Percentiles rank a stretch among this genome's conserved stretches.
Evolutionary conservation across 2,888 invertebrate species (phyloP).

Genomic region (Sialis lutaria): DNA sequence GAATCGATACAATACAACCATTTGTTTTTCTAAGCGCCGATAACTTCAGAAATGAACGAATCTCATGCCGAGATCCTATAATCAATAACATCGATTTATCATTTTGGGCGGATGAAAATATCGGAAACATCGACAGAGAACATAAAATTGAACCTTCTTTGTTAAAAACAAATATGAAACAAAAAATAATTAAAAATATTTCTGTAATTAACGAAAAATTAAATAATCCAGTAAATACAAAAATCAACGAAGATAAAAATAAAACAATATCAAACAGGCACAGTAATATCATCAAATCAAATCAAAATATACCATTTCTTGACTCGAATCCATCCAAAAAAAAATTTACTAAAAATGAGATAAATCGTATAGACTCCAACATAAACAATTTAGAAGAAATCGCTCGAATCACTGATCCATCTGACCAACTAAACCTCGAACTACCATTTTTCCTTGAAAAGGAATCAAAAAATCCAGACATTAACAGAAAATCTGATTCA

Average conservation of each 20-base stretch:
- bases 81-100: conserved; percentile 39
- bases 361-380: no score
- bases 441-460: neutral
- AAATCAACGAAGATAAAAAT: neutral
- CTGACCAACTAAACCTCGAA: neutral
- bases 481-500: neutral
- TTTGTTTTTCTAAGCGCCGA: conserved; percentile 49
- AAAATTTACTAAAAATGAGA: no score
- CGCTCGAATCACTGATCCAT: neutral
- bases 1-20: conserved; percentile 49
- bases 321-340: no score
- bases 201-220: neutral
- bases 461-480: neutral
- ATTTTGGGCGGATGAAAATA: conserved; percentile 36
- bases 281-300: no score
- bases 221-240: neutral
- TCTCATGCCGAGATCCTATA: conserved; percentile 33
- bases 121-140: neutral
- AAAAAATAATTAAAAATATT: neutral
- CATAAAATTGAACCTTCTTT: no score
- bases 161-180: no score
- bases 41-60: conserved; percentile 36
- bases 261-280: neutral
- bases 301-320: no score
- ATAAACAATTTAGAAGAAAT: neutral